Evolutionary conservation across 1,140 invertebrate species (phyloP).

Genomic region (Adoxophyes honmai): DNA sequence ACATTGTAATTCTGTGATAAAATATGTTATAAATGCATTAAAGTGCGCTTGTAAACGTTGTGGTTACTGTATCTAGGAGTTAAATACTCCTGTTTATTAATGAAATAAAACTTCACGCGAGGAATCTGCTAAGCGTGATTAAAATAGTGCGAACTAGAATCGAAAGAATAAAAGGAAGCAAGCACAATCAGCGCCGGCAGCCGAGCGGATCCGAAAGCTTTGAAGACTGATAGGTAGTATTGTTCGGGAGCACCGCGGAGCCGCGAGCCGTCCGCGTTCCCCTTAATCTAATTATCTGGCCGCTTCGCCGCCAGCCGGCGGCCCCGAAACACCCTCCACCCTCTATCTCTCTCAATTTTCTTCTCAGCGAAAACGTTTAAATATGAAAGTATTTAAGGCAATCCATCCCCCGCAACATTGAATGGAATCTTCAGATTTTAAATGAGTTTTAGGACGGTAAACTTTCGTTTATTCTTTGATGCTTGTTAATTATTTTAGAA

Average conservation of each 20-base stretch:
- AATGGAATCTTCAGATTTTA: constrained; percentile 30
- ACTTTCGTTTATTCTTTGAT: constrained; percentile 14
- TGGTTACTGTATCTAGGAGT: no score
- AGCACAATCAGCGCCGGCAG: constrained; percentile 37
- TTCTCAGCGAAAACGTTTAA: constrained; percentile 34
- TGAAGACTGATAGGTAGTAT: constrained; percentile 55
- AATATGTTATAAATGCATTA: no score
- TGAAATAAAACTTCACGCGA: no score
- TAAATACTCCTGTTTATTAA: no score
- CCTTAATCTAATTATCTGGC: constrained; percentile 70
- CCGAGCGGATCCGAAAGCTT: constrained; percentile 50
- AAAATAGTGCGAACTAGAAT: constrained; percentile 8
- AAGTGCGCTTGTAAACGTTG: no score
- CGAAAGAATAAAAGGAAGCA: constrained; percentile 16
- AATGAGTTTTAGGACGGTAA: constrained; percentile 24
- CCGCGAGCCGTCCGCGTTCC: constrained; percentile 49
- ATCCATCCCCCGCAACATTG: constrained; percentile 31
- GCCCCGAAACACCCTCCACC: constrained; percentile 40
- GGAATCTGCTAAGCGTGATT: constrained; percentile 3
- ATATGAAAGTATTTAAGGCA: constrained; percentile 42
- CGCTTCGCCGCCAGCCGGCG: constrained; percentile 50
- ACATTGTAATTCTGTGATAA: no score
- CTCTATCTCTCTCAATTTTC: constrained; percentile 37
- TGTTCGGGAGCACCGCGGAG: constrained; percentile 31
- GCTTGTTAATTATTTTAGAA: not conserved